phyloP scores from a whole-genome alignment of 2,797 vertebrate genomes.

The Pelodytes ibericus region DNA sequence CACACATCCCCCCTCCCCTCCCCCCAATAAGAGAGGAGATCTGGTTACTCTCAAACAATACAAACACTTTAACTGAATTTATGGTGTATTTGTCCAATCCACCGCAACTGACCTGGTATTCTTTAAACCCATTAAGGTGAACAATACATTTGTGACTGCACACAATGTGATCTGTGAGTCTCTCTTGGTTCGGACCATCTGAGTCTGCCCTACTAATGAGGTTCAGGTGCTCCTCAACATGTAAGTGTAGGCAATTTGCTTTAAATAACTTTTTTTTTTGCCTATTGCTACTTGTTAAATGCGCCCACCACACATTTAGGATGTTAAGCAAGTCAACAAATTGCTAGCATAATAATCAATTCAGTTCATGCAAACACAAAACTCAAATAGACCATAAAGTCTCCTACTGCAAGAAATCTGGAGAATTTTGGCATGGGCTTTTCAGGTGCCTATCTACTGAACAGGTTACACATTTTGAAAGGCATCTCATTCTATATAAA shows the following conservation, averaged over 20 bases:
- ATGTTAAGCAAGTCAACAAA: constrained; percentile 57
- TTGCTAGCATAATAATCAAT: constrained; percentile 50
- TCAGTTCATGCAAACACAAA: constrained; percentile 54
- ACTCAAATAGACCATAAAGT: constrained; percentile 55
- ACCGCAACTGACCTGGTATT: neutral
- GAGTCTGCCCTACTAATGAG: constrained; percentile 46
- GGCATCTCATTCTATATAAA: constrained; percentile 1
- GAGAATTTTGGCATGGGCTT: constrained; percentile 34
- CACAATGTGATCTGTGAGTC: neutral
- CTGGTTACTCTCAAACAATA: neutral
- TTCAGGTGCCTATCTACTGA: constrained; percentile 39
- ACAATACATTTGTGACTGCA: neutral
- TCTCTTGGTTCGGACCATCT: constrained; percentile 23
- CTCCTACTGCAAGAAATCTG: constrained; percentile 42
- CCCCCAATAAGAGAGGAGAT: too few relatives aligned
- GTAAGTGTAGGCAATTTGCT: constrained; percentile 43
- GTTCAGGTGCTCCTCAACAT: constrained; percentile 50
- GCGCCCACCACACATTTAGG: constrained; percentile 49
- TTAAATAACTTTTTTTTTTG: constrained; percentile 47
- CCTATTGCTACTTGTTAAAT: constrained; percentile 50
- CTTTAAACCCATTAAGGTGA: neutral
- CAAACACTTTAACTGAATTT: neutral
- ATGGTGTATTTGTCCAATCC: neutral
- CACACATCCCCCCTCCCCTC: too few relatives aligned
- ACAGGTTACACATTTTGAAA: constrained; percentile 17